A percentile compares a stretch with the other conserved stretches of the same genome.
Conservation (phyloP, 2,888 invertebrate genomes). For the Lottia scabra region DNA sequence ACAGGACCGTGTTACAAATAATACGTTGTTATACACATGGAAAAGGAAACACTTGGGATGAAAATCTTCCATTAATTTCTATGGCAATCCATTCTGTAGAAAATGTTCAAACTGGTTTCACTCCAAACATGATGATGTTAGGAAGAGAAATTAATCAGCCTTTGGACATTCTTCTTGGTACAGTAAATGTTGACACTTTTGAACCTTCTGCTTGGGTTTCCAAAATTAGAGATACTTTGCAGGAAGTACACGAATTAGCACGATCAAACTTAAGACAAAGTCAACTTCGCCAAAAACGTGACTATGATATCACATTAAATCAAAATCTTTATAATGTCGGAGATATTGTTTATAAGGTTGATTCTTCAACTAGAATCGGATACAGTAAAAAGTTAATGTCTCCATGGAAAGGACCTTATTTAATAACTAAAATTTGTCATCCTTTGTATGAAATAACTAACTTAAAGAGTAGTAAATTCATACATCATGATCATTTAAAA, state of each 20-base stretch:
- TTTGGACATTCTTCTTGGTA: background rate
- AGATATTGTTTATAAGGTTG: conserved; percentile 26
- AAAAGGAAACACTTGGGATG: conserved; percentile 17
- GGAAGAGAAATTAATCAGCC: conserved; percentile 26
- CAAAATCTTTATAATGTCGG: conserved; percentile 1
- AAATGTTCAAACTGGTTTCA: conserved; percentile 19
- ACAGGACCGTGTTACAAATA: conserved; percentile 24
- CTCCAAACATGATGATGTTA: conserved; percentile 30
- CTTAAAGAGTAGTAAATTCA: no score
- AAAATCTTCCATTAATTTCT: conserved; percentile 25
- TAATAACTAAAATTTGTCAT: conserved; percentile 14
- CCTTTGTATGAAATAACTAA: no score
- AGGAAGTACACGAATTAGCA: no score
- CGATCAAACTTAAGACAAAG: no score
- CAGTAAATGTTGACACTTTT: no score
- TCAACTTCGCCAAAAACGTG: no score
- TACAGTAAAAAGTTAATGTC: conserved; percentile 20
- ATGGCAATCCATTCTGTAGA: conserved; percentile 30
- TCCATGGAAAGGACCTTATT: conserved; percentile 27
- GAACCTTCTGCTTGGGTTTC: no score
- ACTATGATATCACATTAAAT: conserved; percentile 20
- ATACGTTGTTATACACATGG: background rate
- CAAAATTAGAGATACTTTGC: no score
- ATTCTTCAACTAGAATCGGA: conserved; percentile 23
- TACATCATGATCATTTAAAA: no score